Conservation (phyloP, 2,113 vertebrate species). For the Oryzias woworae region DNA sequence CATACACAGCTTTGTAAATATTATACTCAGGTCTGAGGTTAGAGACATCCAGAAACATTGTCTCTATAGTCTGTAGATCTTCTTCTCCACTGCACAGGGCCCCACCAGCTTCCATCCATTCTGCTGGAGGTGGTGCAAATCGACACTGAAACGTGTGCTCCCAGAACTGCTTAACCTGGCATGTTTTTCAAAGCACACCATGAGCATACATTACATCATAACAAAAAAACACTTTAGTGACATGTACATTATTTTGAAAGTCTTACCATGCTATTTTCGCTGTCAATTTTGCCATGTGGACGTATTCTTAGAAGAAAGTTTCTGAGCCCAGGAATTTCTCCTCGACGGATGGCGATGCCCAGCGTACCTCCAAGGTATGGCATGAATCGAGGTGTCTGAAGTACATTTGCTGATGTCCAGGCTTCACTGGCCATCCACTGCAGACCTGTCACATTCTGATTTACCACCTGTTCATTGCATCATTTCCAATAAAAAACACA, state of each 20-base stretch:
- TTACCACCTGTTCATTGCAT: constrained; percentile 7
- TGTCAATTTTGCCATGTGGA: constrained; percentile 18
- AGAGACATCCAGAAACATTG: constrained; percentile 51
- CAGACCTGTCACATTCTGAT: constrained; percentile 65
- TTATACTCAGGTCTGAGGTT: constrained; percentile 69
- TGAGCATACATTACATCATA: too few relatives aligned
- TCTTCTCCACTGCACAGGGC: constrained; percentile 63
- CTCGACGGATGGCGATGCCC: constrained; percentile 67
- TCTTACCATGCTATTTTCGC: constrained; percentile 38
- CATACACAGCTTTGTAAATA: constrained; percentile 76
- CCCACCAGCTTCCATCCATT: constrained; percentile 20
- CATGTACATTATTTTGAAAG: background rate
- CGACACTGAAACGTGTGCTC: constrained; percentile 49
- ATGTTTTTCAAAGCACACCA: background rate
- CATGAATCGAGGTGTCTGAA: constrained; percentile 48
- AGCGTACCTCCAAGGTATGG: constrained; percentile 53
- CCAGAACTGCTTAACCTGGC: constrained; percentile 52
- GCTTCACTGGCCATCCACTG: constrained; percentile 74
- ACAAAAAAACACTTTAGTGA: too few relatives aligned
- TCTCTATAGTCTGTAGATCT: constrained; percentile 39
- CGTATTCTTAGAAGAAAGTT: constrained; percentile 37
- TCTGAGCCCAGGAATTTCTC: constrained; percentile 53
- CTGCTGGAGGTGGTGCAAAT: constrained; percentile 31
- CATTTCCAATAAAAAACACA: too few relatives aligned
- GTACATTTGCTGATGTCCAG: constrained; percentile 39